phyloP scores from a whole-genome alignment of 2,113 vertebrate genomes.

The Psilopsiagon aymara region DNA sequence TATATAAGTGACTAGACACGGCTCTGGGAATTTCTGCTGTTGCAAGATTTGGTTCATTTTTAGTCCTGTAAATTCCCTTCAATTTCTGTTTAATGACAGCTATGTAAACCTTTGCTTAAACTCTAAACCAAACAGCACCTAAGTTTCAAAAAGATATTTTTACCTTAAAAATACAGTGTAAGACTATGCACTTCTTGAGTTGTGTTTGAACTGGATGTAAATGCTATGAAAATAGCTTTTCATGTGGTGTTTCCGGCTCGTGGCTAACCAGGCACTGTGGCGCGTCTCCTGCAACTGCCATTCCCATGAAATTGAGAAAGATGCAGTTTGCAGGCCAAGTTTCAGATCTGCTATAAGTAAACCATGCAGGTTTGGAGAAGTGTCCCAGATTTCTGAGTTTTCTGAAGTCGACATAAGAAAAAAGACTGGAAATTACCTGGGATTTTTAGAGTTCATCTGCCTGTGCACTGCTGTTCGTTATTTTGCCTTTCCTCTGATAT shows the following conservation, averaged over 20 bases:
- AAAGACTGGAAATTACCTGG: neutral
- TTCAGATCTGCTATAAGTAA: neutral
- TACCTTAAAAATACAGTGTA: neutral
- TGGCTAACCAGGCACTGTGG: neutral
- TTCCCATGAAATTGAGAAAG: neutral
- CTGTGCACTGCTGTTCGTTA: neutral
- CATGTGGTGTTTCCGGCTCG: neutral
- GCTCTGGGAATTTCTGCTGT: neutral
- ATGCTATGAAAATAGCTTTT: neutral
- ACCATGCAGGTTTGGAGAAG: neutral
- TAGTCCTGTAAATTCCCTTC: neutral
- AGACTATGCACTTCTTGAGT: neutral
- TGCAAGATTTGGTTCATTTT: neutral
- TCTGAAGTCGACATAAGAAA: conserved; percentile 19
- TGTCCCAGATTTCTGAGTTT: neutral
- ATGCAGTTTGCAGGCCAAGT: neutral
- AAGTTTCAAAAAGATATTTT: neutral
- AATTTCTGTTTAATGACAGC: neutral
- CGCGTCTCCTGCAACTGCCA: neutral
- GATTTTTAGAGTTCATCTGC: conserved; percentile 5
- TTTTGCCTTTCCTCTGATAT: neutral
- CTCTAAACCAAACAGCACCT: neutral
- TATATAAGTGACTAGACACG: neutral
- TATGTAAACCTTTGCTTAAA: neutral
- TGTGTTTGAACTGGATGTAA: neutral